Conservation (phyloP, 1,140 invertebrate species). For the Zaprionus lachaisei region DNA sequence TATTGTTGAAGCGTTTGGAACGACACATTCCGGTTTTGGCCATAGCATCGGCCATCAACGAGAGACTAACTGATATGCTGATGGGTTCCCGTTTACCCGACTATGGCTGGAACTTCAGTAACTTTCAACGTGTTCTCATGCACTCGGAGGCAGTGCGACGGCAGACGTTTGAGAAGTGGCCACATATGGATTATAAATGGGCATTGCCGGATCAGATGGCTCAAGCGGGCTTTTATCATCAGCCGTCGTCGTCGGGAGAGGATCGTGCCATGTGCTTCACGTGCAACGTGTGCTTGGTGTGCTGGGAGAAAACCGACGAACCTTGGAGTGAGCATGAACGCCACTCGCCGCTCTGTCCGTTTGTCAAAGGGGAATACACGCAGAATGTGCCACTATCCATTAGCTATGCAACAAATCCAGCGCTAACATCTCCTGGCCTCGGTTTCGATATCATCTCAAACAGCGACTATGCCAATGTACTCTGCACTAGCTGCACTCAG, state of each 20-base stretch:
- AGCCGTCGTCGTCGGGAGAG: slow-evolving; percentile 94
- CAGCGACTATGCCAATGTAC: slow-evolving; percentile 88
- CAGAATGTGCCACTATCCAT: slow-evolving; percentile 97
- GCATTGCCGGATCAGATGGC: slow-evolving; percentile 97
- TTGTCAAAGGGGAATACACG: slow-evolving; percentile 96
- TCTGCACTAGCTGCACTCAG: slow-evolving; percentile 87
- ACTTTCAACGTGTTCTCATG: slow-evolving; percentile 89
- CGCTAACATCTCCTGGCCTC: slow-evolving; percentile 85
- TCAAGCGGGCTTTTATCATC: slow-evolving; percentile 97
- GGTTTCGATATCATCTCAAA: slow-evolving; percentile 86
- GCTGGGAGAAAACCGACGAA: slow-evolving; percentile 98
- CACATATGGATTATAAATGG: slow-evolving; percentile 99
- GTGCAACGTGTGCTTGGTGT: slow-evolving; percentile 96
- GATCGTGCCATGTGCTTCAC: slow-evolving; percentile 98
- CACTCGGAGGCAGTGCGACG: slow-evolving; percentile 95
- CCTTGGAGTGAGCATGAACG: slow-evolving; percentile 98
- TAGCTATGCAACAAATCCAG: slow-evolving; percentile 94
- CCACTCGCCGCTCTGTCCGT: slow-evolving; percentile 96
- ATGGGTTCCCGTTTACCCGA: slow-evolving; percentile 85
- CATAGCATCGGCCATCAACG: slow-evolving; percentile 94
- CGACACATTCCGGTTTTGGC: slow-evolving; percentile 93
- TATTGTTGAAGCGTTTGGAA: slow-evolving; percentile 92
- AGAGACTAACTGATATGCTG: slow-evolving; percentile 92
- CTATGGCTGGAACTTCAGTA: slow-evolving; percentile 70
- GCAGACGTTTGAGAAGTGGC: slow-evolving; percentile 96